Percentiles rank a stretch among this genome's conserved stretches.
Conservation (phyloP, 2,113 vertebrate genomes). For the Leucoraja erinaceus region DNA sequence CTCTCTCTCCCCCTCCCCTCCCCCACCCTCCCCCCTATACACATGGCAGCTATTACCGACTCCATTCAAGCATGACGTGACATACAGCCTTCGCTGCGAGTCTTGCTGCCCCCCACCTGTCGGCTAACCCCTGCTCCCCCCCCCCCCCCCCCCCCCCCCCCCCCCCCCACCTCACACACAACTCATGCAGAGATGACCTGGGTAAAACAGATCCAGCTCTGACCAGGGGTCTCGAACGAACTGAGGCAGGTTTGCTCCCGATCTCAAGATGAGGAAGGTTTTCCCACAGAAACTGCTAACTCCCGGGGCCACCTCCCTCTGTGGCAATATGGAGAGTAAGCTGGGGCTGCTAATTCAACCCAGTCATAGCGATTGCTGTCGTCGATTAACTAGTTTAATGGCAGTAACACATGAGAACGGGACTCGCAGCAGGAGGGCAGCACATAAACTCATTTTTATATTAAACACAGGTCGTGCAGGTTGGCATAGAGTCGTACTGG, state of each 20-base stretch:
- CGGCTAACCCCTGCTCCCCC: too few species aligned
- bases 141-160: too few species aligned
- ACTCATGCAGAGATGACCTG: neutral
- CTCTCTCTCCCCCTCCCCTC: neutral
- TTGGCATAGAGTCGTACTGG: neutral
- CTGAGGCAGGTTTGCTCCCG: neutral
- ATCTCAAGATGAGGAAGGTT: neutral
- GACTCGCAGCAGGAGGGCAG: neutral
- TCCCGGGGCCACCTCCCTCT: neutral
- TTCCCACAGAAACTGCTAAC: neutral
- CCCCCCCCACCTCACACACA: neutral
- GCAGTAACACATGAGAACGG: neutral
- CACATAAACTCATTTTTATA: too few species aligned
- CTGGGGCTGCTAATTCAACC: neutral
- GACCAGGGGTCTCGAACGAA: neutral
- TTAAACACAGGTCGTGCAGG: neutral
- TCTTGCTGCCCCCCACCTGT: slow-evolving; percentile 51
- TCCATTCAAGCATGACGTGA: slow-evolving; percentile 59
- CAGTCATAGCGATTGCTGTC: too few species aligned
- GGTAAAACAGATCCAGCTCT: neutral
- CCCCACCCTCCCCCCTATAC: slow-evolving; percentile 47
- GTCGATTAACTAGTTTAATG: neutral
- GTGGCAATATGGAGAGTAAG: neutral
- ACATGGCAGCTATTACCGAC: slow-evolving; percentile 59
- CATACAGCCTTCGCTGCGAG: slow-evolving; percentile 55